phyloP scores from a whole-genome alignment of 37 sponge, comb jelly and placozoan species.

The Geodia barretti region DNA sequence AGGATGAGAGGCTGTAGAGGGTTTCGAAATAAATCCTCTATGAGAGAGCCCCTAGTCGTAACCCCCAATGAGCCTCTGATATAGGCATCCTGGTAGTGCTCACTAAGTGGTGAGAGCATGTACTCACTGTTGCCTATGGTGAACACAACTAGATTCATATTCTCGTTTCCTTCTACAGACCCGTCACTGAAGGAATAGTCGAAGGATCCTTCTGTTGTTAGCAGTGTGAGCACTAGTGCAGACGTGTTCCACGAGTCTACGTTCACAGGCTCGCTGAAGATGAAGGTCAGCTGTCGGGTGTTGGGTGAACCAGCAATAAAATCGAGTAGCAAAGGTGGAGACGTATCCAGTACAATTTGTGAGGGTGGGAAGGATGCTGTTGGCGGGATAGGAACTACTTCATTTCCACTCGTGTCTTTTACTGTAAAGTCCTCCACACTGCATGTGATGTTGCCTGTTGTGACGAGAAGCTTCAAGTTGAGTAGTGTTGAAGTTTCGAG shows the following conservation, averaged over 20 bases:
- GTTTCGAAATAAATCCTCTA: neutral
- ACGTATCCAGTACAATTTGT: slow-evolving; percentile 45
- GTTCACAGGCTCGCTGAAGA: slow-evolving; percentile 23
- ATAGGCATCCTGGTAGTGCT: slow-evolving; percentile 23
- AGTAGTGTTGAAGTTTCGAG: neutral
- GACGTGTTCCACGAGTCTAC: slow-evolving; percentile 1
- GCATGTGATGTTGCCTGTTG: slow-evolving; percentile 29
- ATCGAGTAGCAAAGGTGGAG: slow-evolving; percentile 36
- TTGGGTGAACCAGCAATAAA: slow-evolving; percentile 10
- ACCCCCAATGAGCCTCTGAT: slow-evolving; percentile 1
- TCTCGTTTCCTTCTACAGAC: neutral
- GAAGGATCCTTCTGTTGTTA: neutral
- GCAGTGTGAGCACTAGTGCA: slow-evolving; percentile 9
- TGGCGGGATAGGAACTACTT: slow-evolving; percentile 25
- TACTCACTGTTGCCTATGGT: neutral
- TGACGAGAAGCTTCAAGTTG: slow-evolving; percentile 7
- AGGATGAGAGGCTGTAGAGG: neutral
- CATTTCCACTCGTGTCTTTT: slow-evolving; percentile 57
- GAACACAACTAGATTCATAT: neutral
- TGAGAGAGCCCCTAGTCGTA: neutral
- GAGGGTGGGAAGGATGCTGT: slow-evolving; percentile 39
- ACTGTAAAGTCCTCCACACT: slow-evolving; percentile 25
- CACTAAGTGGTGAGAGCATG: neutral
- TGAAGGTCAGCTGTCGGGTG: neutral
- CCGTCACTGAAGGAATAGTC: slow-evolving; percentile 5